Evolutionary conservation across 2,797 vertebrate species (phyloP).

Genomic region (Okamejei kenojei): DNA sequence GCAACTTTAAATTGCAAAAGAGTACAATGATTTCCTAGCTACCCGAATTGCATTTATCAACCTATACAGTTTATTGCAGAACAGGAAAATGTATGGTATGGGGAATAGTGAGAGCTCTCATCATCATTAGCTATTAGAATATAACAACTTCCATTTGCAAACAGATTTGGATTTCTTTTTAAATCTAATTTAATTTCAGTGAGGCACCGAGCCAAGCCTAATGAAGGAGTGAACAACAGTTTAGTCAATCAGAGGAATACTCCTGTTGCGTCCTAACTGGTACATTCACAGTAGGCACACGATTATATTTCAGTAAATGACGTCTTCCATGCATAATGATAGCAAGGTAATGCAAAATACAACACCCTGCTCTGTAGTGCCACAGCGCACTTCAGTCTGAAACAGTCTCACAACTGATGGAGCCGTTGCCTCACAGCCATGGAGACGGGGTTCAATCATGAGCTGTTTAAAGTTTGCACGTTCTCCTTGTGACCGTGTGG

Average conservation of each 20-base stretch:
- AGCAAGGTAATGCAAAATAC: background rate
- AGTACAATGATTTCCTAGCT: background rate
- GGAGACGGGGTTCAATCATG: too few species aligned
- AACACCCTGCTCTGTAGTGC: too few species aligned
- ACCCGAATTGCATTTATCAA: background rate
- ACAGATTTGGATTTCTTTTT: background rate
- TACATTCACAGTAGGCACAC: background rate
- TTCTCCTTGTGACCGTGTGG: too few species aligned
- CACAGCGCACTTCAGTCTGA: too few species aligned
- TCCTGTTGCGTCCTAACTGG: background rate
- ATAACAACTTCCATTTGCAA: background rate
- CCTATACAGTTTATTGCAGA: background rate
- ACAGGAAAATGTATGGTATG: background rate
- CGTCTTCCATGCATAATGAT: too few species aligned
- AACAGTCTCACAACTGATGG: too few species aligned
- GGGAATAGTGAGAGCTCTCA: background rate
- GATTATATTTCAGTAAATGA: background rate
- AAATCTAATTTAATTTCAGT: background rate
- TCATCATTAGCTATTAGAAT: conserved; percentile 17
- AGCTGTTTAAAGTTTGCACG: too few species aligned
- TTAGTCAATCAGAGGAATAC: background rate
- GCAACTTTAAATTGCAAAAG: background rate
- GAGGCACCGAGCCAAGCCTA: background rate
- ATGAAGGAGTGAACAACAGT: background rate
- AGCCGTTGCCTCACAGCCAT: too few species aligned